Conservation (phyloP, 2,797 vertebrate genomes). For the Coregonus suidteri region DNA sequence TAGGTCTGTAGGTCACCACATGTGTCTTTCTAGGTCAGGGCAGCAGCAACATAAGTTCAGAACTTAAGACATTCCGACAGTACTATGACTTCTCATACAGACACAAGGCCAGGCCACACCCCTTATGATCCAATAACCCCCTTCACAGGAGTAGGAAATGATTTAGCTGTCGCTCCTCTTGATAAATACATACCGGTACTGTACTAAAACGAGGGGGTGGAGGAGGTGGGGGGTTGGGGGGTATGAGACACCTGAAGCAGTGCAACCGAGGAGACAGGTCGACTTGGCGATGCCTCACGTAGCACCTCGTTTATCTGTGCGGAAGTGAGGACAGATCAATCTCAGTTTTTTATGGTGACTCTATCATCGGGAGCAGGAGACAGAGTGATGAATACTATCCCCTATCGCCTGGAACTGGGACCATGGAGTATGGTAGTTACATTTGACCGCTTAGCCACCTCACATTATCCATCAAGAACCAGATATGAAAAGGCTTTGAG, state of each 20-base stretch:
- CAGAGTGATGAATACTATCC: conserved; percentile 59
- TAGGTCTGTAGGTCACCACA: conserved; percentile 1
- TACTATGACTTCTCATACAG: conserved; percentile 11
- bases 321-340: conserved; percentile 71
- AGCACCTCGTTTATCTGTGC: conserved; percentile 63
- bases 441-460: conserved; percentile 49
- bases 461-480: conserved; percentile 57
- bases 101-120: conserved; percentile 49
- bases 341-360: conserved; percentile 66
- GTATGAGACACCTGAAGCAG: conserved; percentile 66
- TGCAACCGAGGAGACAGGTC: conserved; percentile 48
- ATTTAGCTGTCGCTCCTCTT: conserved; percentile 61
- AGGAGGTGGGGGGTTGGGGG: conserved; percentile 25
- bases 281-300: conserved; percentile 49
- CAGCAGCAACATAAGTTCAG: conserved; percentile 13
- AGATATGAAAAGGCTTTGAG: conserved; percentile 50
- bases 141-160: conserved; percentile 53
- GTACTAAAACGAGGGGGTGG: conserved; percentile 55
- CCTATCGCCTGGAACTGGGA: conserved; percentile 52
- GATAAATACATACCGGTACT: conserved; percentile 65
- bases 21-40: background rate
- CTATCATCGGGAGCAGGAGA: conserved; percentile 68
- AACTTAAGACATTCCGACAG: background rate
- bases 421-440: conserved; percentile 50
- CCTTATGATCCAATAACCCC: conserved; percentile 64